Base-by-base conservation (phyloP, 2,888 invertebrate genomes). In the Hyposoter didymator region DNA sequence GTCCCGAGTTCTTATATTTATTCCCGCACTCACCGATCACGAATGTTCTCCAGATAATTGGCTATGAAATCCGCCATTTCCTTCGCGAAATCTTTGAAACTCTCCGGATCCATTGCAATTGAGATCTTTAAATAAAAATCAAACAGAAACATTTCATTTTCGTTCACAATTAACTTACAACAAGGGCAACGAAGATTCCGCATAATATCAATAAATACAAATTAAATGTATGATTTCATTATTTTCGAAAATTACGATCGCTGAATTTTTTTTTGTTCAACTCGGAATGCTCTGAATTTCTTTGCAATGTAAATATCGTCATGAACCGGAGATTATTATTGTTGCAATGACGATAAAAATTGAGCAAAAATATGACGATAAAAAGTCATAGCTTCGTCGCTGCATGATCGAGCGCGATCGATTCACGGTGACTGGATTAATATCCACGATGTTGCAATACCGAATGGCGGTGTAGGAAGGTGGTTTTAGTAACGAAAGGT, bases 1-100 rank as follows among this genome's bases (percentile, higher is more conserved):
- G 66, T 59, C 17, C 14, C 45, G 19, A 22, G 39, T 19, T 78
- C 67, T 62, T 8, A 72, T 14, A n/a, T 43, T 43, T 32, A 43
- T n/a, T 55, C 49, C 28, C 47, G 12, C 22, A 89, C 93, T 94
- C 94, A 97, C 98, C 98, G 97, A 94, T 98, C 98, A 93, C 98
- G 95, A 90, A 99, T 98, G 91, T 98, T 98, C 94, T 99, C 98
- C 94, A 99, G 95, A 94, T 99, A 99, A 91, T 98, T 96, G 10
- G 97, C 97, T 84, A 99, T 98, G 94, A 98, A 99, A 92, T 99
- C 98, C 55, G 98, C 96, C 98, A 99, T 99, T 92, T 98, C 97
- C 94, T 97, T 98, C 86, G 98, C 98, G 93, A 98, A 98, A 90
- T 97, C 97, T 93, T 96, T 97, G 93, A 98, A 98, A 90, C 97